These are phyloP conservation scores for Lateolabrax maculatus DNA, from an alignment of 2,797 vertebrate species.

Conservation along the genomic window DNA sequence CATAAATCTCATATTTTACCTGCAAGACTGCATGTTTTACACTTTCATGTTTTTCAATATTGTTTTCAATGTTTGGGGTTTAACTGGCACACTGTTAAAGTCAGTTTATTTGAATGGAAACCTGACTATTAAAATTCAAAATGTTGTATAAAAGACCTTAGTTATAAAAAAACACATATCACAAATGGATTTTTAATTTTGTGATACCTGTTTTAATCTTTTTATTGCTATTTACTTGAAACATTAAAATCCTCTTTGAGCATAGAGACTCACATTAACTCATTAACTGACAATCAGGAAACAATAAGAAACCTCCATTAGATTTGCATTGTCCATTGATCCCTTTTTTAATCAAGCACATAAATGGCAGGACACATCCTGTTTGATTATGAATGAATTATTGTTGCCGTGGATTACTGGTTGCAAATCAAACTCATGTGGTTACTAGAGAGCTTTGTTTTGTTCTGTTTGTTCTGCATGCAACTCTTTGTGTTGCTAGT, in stretches of 20 bases:
- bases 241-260: neutral
- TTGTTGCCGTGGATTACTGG: neutral
- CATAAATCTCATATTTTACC: neutral
- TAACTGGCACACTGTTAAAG: neutral
- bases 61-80: neutral
- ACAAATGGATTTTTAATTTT: too few relatives aligned
- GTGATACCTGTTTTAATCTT: too few relatives aligned
- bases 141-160: neutral
- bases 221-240: neutral
- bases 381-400: conserved; percentile 1
- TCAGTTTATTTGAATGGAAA: neutral
- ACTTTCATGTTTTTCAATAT: neutral
- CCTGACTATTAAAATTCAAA: too few relatives aligned
- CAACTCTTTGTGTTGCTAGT: neutral
- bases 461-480: neutral
- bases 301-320: neutral
- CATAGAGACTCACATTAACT: neutral
- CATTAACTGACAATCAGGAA: conserved; percentile 1
- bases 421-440: neutral
- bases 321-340: neutral
- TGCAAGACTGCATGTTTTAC: too few relatives aligned
- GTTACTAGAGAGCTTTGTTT: neutral
- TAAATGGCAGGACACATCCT: neutral
- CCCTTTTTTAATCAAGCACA: neutral
- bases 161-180: neutral